These are phyloP conservation scores for Holocentrus rufus DNA, from an alignment of 2,797 vertebrate species.

Conservation along the genomic window DNA sequence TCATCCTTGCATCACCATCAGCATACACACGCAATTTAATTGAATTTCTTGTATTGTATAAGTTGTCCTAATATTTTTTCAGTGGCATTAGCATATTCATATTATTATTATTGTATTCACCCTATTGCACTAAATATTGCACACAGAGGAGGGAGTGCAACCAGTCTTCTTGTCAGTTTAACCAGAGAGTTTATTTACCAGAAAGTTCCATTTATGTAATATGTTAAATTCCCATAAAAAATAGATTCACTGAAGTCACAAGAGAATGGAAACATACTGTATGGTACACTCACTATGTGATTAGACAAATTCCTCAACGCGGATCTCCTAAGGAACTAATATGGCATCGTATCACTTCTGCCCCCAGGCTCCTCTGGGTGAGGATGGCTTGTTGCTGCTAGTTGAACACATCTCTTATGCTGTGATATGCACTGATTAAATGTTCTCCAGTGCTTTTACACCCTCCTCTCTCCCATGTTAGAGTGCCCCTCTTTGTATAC, in stretches of 20 bases:
- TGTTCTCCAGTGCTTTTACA: constrained; percentile 17
- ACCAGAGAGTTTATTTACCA: no score
- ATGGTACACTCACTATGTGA: not conserved
- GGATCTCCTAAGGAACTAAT: not conserved
- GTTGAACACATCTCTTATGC: constrained; percentile 42
- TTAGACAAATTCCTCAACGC: not conserved
- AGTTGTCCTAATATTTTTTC: not conserved
- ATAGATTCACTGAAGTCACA: not conserved
- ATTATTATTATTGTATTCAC: no score
- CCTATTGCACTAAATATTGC: no score
- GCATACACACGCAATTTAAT: not conserved
- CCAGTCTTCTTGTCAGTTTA: no score
- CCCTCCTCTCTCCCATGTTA: not conserved
- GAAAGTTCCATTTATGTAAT: not conserved
- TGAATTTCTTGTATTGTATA: not conserved
- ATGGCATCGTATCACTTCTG: not conserved
- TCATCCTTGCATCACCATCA: not conserved
- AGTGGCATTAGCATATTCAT: no score
- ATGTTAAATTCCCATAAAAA: not conserved
- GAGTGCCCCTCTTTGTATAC: constrained; percentile 1
- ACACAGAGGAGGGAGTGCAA: no score
- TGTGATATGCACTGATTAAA: constrained; percentile 43
- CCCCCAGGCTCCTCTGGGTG: constrained; percentile 13
- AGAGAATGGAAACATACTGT: not conserved
- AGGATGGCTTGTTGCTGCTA: constrained; percentile 11